Conservation (phyloP, 1,140 invertebrate species). For the Penaeus japonicus region DNA sequence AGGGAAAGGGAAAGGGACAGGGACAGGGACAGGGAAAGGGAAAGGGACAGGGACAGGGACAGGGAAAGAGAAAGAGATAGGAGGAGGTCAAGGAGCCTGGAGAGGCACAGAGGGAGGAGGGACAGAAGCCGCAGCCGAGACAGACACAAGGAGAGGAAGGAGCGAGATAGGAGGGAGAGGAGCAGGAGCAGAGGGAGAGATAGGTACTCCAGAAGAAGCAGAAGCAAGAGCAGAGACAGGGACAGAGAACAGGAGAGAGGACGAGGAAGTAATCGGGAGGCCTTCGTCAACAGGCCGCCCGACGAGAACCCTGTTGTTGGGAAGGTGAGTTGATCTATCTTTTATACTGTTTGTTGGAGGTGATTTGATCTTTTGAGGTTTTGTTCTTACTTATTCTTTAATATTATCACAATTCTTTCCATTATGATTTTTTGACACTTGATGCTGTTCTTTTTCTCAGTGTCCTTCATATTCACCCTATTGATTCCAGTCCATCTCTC, state of each 20-base stretch:
- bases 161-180: constrained; percentile 14
- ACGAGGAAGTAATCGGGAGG: constrained; percentile 60
- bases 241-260: constrained; percentile 57
- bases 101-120: constrained; percentile 52
- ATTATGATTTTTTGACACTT: no score
- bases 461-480: constrained; percentile 57
- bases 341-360: neutral
- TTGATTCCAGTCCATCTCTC: constrained; percentile 66
- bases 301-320: constrained; percentile 68
- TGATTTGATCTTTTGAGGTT: no score
- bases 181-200: constrained; percentile 13
- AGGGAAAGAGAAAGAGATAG: constrained; percentile 58
- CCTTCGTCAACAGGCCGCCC: constrained; percentile 66
- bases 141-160: constrained; percentile 46
- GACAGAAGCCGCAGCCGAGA: constrained; percentile 53
- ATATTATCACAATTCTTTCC: no score
- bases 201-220: neutral
- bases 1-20: constrained; percentile 58
- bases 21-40: constrained; percentile 46
- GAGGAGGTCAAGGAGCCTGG: constrained; percentile 47
- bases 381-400: no score
- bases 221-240: constrained; percentile 54
- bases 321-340: constrained; percentile 62
- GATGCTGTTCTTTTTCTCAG: no score
- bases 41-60: constrained; percentile 53